Evolutionary conservation across 2,888 invertebrate genomes (phyloP), one percentile per base, ranked within the genome.

Genomic region (Nomada lathburiana): DNA sequence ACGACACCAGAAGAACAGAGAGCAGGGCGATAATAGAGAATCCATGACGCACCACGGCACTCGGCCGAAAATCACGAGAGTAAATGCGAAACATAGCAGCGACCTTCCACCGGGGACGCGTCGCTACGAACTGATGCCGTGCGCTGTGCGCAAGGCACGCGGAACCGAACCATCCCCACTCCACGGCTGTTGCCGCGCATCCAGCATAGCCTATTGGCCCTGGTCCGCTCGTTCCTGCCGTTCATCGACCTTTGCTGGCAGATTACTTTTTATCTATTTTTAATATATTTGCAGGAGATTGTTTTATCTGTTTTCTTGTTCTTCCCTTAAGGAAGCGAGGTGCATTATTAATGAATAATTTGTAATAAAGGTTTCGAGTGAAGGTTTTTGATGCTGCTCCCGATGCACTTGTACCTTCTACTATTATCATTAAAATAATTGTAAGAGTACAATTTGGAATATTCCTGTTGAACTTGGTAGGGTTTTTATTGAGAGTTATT

Each of bases 21-120:
- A 88, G 44, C 23, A 73, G 72, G 42, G 16, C 11, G 13, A 71
- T 62, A 64, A 77, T 50, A 57, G 71, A 16, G 79, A 68, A 62
- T 71, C 69, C 79, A 82, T 83, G 57, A 67, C 62, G 65, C 78
- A 65, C 65, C 73, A 71, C 57, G 67, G 71, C 77, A n/a, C 29
- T 53, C 44, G 67, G 60, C 65, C 81, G 75, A 80, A 76, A 77
- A 72, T 73, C 76, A 42, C 64, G 65, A 72, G 13, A 65, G 52
- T 65, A 9, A 67, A 36, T 44, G 2, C 60, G n/a, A 77, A 64
- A 36, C 89, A 89, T 89, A 52, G 26, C 20, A 76, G 85, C 91
- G 90, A 89, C 90, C 83, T 72, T 86, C 16, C 90, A 86, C 86
- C 91, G 85, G 76, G 82, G 89, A 91, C 91, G 91, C 89, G 91